Evolutionary conservation across 2,888 invertebrate genomes (phyloP).

Genomic region (Plusia festucae): DNA sequence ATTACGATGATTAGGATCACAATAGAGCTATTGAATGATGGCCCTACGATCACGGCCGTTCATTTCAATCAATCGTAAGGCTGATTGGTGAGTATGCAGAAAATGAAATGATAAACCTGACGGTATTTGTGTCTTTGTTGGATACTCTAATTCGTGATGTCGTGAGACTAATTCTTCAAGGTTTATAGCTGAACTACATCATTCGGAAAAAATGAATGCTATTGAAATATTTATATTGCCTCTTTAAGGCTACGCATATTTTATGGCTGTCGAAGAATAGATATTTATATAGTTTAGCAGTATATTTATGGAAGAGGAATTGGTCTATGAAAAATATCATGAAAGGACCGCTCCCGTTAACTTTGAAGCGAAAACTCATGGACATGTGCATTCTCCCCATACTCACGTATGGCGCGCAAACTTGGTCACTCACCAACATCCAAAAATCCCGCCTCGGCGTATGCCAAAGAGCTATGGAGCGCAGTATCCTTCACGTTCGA

Average conservation of each 20-base stretch:
- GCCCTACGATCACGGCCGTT: slow-evolving; percentile 45
- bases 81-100: slow-evolving; percentile 33
- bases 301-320: no score
- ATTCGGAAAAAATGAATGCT: slow-evolving; percentile 6
- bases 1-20: slow-evolving; percentile 57
- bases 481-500: no score
- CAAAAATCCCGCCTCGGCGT: no score
- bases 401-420: no score
- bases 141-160: slow-evolving; percentile 33
- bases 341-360: no score
- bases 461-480: no score
- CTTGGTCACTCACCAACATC: no score
- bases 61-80: slow-evolving; percentile 57
- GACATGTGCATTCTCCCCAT: no score
- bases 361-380: no score
- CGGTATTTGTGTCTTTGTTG: slow-evolving; percentile 28
- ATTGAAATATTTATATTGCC: slow-evolving; percentile 25
- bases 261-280: slow-evolving; percentile 13
- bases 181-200: slow-evolving; percentile 36
- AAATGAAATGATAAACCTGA: slow-evolving; percentile 37
- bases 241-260: slow-evolving; percentile 24
- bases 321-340: no score
- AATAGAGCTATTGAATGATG: slow-evolving; percentile 59
- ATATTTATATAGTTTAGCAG: not conserved
- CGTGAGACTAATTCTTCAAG: slow-evolving; percentile 36